A percentile compares a stretch with the other conserved stretches of the same genome.
These are phyloP conservation scores for Galerucella calmariensis DNA, from an alignment of 2,888 invertebrate species.

Conservation along the genomic window DNA sequence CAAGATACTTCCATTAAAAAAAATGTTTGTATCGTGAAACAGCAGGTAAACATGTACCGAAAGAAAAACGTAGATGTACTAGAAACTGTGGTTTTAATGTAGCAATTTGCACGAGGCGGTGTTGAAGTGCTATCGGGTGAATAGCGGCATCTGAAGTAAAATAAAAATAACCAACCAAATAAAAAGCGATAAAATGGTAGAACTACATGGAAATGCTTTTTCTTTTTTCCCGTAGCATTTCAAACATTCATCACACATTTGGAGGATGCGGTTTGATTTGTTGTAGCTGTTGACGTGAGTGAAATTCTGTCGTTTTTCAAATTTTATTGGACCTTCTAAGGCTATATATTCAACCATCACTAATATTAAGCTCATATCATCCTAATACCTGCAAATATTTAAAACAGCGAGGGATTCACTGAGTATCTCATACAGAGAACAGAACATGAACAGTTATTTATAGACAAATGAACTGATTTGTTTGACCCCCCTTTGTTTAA, in stretches of 20 bases:
- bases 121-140: conserved; percentile 34
- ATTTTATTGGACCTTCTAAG: conserved; percentile 19
- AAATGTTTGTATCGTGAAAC: not conserved
- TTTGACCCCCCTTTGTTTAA: too few relatives aligned
- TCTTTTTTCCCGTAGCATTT: conserved; percentile 39
- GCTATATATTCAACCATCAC: too few relatives aligned
- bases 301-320: conserved; percentile 32
- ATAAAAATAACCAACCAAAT: conserved; percentile 52
- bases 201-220: conserved; percentile 52
- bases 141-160: conserved; percentile 39
- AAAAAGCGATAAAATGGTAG: conserved; percentile 48
- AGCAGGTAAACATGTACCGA: not conserved
- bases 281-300: conserved; percentile 21
- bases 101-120: conserved; percentile 16
- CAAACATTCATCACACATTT: conserved; percentile 51
- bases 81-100: conserved; percentile 4
- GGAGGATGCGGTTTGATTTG: conserved; percentile 29
- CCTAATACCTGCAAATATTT: too few relatives aligned
- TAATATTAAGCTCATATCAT: too few relatives aligned
- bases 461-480: too few relatives aligned
- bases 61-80: not conserved
- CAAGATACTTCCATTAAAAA: not conserved
- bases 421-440: too few relatives aligned
- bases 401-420: too few relatives aligned
- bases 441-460: too few relatives aligned